Conservation (phyloP, 2,888 invertebrate genomes). For the Pammene fasciana region DNA sequence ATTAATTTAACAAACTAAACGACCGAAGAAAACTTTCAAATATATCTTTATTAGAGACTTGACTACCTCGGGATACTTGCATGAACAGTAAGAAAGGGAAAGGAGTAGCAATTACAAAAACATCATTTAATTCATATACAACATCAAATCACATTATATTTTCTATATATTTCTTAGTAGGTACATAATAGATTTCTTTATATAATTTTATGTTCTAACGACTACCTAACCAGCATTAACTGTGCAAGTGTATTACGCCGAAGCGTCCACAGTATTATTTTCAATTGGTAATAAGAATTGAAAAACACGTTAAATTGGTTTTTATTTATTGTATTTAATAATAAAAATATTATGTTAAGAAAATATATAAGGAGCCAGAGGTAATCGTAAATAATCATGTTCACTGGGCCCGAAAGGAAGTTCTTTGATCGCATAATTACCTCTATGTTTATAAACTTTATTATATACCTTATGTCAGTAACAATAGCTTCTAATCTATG, state of each 20-base stretch:
- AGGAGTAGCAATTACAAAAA: slow-evolving; percentile 78
- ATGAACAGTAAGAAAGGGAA: slow-evolving; percentile 62
- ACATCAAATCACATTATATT: slow-evolving; percentile 84
- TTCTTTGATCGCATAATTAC: slow-evolving; percentile 54
- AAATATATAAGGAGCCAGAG: slow-evolving; percentile 67
- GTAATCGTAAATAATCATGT: slow-evolving; percentile 54
- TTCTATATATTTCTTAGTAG: slow-evolving; percentile 72
- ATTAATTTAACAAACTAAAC: slow-evolving; percentile 20
- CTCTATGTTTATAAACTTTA: slow-evolving; percentile 58
- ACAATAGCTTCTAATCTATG: slow-evolving; percentile 65
- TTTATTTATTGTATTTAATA: slow-evolving; percentile 58
- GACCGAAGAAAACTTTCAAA: slow-evolving; percentile 21
- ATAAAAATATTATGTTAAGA: slow-evolving; percentile 64
- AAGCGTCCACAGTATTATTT: slow-evolving; percentile 47
- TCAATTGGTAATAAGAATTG: slow-evolving; percentile 58
- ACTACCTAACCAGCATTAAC: slow-evolving; percentile 64
- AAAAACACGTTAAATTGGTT: slow-evolving; percentile 59
- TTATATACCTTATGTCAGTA: slow-evolving; percentile 47
- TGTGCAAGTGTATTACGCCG: slow-evolving; percentile 42
- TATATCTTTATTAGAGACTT: slow-evolving; percentile 27
- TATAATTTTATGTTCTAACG: slow-evolving; percentile 67
- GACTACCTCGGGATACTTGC: slow-evolving; percentile 41
- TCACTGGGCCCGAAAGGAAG: slow-evolving; percentile 69
- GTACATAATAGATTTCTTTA: slow-evolving; percentile 76
- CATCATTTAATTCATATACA: slow-evolving; percentile 82